Evolutionary conservation across 2,113 vertebrate species (phyloP), one percentile per base, ranked within the genome.

Genomic region (Smithornis capensis): DNA sequence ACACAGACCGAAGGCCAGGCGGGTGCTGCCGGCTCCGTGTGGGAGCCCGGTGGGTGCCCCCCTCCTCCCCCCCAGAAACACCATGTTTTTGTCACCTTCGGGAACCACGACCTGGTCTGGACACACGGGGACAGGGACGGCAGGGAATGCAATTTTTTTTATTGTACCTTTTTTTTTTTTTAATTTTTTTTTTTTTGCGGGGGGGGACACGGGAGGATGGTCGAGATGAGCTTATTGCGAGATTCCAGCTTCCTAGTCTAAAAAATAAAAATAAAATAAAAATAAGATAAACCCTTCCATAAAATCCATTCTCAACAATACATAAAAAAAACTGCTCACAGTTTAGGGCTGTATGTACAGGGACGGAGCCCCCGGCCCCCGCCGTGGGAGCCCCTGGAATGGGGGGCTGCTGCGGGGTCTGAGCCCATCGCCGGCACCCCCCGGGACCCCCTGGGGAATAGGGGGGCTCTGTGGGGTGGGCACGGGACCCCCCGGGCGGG

Each of bases 331-430:
- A 91, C 2, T 73, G 95, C 95, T 97, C 96, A 97, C 97, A 97
- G 97, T 97, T 82, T 93, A 96, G 95, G 55, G 93, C 94, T 96
- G 42, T 97, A 97, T 97, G 84, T 97, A 97, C 97, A 97, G 95
- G 90, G 86, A 84, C 4, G 1, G 82, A 35, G 55, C 68, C 67
- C 87, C 59, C 83, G 31, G 10, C 67, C 68, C 55, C 40, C 14
- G 1, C 45, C 0, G 1, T 2, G 1, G 33, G 12, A 52, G 50
- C 44, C 10, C 44, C 52, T 1, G 1, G 45, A 82, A 38, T 18
- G 3, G 37, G 60, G 59, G 64, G 29, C 59, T 92, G 31, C 6
- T 14, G 12, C 16, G 0, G 1, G 40, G 60, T 37, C 85, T 3
- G 22, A 89, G 67, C 67, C 92, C 92, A 19, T 24, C 17, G 2